A percentile compares a stretch with the other conserved stretches of the same genome.
Conservation (phyloP, 2,888 invertebrate species). For the Nemapogon koenigi region DNA sequence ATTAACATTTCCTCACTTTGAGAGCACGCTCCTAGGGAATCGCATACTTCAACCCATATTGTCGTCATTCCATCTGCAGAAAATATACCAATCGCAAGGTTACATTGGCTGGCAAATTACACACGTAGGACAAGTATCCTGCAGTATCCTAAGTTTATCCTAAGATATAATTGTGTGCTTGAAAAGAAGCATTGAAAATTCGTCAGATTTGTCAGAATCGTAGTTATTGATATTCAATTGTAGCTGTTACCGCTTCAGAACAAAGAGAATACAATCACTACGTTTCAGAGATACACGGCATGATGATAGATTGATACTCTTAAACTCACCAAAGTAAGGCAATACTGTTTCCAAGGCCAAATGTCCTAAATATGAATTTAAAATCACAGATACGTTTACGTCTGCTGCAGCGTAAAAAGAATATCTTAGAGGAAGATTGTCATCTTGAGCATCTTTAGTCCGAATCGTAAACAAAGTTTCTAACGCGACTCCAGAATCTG, state of each 20-base stretch:
- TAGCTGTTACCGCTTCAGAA: too few species aligned
- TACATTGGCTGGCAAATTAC: too few species aligned
- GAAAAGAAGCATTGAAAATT: too few species aligned
- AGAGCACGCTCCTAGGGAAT: constrained; percentile 31
- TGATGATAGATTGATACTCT: neutral
- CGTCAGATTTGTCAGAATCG: too few species aligned
- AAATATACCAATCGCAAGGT: too few species aligned
- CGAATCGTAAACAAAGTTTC: constrained; percentile 36
- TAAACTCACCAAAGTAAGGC: constrained; percentile 32
- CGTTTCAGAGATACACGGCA: neutral
- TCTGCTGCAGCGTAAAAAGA: constrained; percentile 28
- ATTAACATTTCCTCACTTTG: constrained; percentile 18
- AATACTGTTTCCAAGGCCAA: constrained; percentile 29
- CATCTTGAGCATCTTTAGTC: constrained; percentile 23
- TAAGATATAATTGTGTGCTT: too few species aligned
- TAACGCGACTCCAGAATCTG: constrained; percentile 29
- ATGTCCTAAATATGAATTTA: constrained; percentile 29
- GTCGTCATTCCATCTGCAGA: constrained; percentile 25
- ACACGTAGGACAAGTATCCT: too few species aligned
- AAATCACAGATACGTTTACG: constrained; percentile 22
- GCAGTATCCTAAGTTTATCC: too few species aligned
- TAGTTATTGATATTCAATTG: too few species aligned
- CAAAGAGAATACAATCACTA: neutral
- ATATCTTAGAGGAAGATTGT: constrained; percentile 26
- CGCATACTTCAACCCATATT: constrained; percentile 35